phyloP scores from a whole-genome alignment of 2,797 vertebrate genomes.

The Lycodopsis pacificus region DNA sequence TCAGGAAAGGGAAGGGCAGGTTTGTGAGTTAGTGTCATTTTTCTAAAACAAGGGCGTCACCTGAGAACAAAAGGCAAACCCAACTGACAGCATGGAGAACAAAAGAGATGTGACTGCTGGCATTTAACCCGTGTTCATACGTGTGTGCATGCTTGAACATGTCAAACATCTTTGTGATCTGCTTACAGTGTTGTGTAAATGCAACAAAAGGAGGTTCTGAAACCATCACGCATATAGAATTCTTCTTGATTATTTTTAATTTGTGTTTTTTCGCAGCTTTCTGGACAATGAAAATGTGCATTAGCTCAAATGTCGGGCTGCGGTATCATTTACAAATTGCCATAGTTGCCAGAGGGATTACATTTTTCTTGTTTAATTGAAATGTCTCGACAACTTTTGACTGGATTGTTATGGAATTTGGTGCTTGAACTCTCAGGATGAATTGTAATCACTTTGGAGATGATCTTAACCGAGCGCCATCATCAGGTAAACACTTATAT shows the following conservation, averaged over 20 bases:
- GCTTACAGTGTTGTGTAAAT: not conserved
- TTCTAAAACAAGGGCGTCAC: conserved; percentile 69
- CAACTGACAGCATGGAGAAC: conserved; percentile 56
- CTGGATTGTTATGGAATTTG: not conserved
- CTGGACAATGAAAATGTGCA: not conserved
- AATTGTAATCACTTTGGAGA: not conserved
- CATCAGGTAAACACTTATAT: not conserved
- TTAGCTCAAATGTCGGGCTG: not conserved
- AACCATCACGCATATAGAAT: not conserved
- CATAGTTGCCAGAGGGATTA: not conserved
- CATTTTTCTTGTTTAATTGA: not conserved
- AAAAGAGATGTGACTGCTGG: conserved; percentile 23
- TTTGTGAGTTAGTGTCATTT: conserved; percentile 52
- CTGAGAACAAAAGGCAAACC: conserved; percentile 56
- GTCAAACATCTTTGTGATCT: not conserved
- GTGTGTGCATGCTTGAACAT: conserved; percentile 11
- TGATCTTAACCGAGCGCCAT: not conserved
- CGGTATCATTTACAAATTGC: not conserved
- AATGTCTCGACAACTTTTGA: not conserved
- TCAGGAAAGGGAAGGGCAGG: conserved; percentile 45
- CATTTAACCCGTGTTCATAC: not conserved
- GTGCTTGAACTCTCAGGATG: not conserved
- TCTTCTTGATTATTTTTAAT: not conserved
- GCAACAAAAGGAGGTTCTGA: not conserved
- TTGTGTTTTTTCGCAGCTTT: not conserved